Evolutionary conservation across 2,888 invertebrate species (phyloP).

Genomic region (Nephrotoma flavescens): DNA sequence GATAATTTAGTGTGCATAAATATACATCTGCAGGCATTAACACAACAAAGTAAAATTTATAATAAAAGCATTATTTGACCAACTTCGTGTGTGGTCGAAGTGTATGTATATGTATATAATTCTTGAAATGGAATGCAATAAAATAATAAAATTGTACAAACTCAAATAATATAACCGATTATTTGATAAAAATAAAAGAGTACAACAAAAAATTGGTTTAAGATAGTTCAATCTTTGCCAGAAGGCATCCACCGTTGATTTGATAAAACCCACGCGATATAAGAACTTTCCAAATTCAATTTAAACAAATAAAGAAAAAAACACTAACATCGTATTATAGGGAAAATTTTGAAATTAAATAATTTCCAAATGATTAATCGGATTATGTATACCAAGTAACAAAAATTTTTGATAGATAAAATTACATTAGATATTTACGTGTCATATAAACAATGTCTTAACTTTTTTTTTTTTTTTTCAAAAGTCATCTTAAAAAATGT

Average conservation of each 20-base stretch:
- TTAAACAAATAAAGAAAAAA: background rate
- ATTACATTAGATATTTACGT: background rate
- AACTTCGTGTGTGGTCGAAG: background rate
- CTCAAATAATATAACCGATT: background rate
- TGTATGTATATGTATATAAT: background rate
- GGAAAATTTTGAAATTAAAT: background rate
- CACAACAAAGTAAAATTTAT: background rate
- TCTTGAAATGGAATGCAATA: background rate
- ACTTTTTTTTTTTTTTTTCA: background rate
- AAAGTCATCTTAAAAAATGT: background rate
- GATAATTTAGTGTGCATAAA: background rate
- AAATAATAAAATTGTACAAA: background rate
- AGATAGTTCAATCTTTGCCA: background rate
- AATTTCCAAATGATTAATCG: background rate
- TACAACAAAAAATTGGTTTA: background rate
- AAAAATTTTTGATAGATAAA: background rate
- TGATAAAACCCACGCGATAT: background rate
- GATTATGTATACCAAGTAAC: background rate
- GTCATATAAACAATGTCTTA: background rate
- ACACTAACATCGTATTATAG: background rate
- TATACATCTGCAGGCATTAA: background rate
- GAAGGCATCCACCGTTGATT: background rate
- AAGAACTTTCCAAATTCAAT: background rate
- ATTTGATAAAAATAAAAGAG: background rate
- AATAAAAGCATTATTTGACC: background rate